Base-by-base conservation (phyloP, 2,888 invertebrate species). In the Drosophila macrospina region DNA sequence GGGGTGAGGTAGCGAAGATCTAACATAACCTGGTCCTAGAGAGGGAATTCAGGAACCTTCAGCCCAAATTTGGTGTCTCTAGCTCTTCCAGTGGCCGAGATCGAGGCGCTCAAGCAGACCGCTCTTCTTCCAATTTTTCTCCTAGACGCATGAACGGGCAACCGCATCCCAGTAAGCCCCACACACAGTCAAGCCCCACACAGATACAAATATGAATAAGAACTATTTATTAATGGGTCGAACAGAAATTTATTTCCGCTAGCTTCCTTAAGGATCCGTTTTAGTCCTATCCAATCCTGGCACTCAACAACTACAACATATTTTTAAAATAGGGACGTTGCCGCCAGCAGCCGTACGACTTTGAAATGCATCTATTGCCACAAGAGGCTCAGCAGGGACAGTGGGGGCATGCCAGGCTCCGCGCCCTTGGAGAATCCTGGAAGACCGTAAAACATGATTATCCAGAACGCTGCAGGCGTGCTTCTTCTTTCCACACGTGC, bases 331-430 rank as follows among this genome's bases (percentile, higher is more conserved):
- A 20, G 11, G n/a, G 44, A 51, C n/a, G 44, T 47, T 16, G 32
- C 39, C 39, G 30, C 30, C 37, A 3, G 52, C 15, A 7, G 54
- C 24, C 44, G 55, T 20, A 37, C 20, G 20, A 1, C 16, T 6
- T 42, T 61, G 37, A 54, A 48, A 4, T 15, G 15, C 5, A 50
- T 57, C 74, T 91, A 92, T 54, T 92, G 92, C 92, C 92, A 92
- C 42, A 92, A 72, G 5, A 92, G 79, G 64, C 91, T 92, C 60
- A 92, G 55, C 3, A 92, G 15, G 0, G 86, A 74, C 13, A 92
- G 91, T 62, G 94, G 93, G n/a, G 95, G 95, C 94, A 94, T 94
- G 6, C 95, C 95, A 32, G 94, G 94, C 85, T 95, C 95, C 20
- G 95, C 93, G 26, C 95, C 95, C 90, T 94, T 94, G 71, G 92